Percentiles rank a stretch among this genome's conserved stretches.
Conservation (phyloP, 2,888 invertebrate species). For the Zygaena filipendulae region DNA sequence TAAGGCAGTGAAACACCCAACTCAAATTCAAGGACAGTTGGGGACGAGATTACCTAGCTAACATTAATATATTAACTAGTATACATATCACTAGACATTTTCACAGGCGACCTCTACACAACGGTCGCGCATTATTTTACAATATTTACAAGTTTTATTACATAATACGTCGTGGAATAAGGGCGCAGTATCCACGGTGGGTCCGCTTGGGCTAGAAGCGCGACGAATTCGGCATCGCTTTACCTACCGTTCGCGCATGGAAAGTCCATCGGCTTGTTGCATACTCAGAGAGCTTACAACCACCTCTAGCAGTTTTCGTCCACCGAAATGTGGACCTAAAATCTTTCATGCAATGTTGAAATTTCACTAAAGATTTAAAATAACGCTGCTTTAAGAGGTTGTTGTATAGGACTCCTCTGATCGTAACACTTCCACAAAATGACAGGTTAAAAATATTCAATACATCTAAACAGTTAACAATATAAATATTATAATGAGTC, state of each 20-base stretch:
- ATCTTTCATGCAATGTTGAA: no score
- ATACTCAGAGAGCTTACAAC: conserved; percentile 20
- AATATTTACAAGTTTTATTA: conserved; percentile 62
- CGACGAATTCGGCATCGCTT: conserved; percentile 41
- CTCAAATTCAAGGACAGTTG: conserved; percentile 65
- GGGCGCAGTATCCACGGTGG: no score
- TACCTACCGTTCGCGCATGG: conserved; percentile 53
- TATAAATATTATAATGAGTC: conserved; percentile 52
- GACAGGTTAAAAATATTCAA: conserved; percentile 46
- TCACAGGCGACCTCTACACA: conserved; percentile 60
- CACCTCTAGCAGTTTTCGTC: background rate
- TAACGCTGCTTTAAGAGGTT: no score
- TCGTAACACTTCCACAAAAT: conserved; percentile 56
- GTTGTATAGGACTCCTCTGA: no score
- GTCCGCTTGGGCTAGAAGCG: conserved; percentile 36
- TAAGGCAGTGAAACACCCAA: conserved; percentile 70
- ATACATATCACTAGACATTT: conserved; percentile 63
- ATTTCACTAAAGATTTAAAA: no score
- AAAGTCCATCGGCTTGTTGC: conserved; percentile 64
- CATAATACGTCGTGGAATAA: no score
- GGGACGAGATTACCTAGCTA: conserved; percentile 68
- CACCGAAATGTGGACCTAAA: conserved; percentile 13
- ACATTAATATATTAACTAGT: conserved; percentile 56
- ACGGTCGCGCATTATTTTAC: conserved; percentile 59
- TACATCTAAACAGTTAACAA: conserved; percentile 60